Percentiles rank a stretch among this genome's conserved stretches.
Conservation (phyloP, 2,888 invertebrate species). For the Parthenolecanium corni region DNA sequence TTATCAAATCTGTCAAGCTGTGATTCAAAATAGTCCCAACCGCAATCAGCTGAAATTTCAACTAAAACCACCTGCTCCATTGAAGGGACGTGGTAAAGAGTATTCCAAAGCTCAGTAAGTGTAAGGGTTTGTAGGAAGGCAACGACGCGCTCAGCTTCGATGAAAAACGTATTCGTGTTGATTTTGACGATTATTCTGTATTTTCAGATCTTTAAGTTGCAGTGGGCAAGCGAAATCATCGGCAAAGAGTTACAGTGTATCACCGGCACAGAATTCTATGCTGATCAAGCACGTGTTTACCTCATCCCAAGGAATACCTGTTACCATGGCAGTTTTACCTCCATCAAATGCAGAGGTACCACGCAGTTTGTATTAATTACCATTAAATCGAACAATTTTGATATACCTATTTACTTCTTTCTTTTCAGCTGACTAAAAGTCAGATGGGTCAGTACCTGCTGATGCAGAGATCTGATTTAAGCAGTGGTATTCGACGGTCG, state of each 20-base stretch:
- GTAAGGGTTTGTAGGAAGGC: too few species aligned
- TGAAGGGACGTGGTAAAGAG: slow-evolving; percentile 36
- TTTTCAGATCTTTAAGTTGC: not conserved
- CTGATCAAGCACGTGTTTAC: slow-evolving; percentile 51
- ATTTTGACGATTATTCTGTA: too few species aligned
- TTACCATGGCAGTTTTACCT: slow-evolving; percentile 46
- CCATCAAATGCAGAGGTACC: slow-evolving; percentile 34
- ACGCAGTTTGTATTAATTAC: too few species aligned
- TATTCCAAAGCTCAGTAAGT: slow-evolving; percentile 27
- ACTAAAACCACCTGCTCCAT: slow-evolving; percentile 70
- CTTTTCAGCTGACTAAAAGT: slow-evolving; percentile 48
- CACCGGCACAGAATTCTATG: slow-evolving; percentile 40
- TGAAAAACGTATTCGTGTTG: too few species aligned
- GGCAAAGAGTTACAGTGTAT: slow-evolving; percentile 9
- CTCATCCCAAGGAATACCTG: slow-evolving; percentile 46
- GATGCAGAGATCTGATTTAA: slow-evolving; percentile 59
- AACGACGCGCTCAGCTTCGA: too few species aligned
- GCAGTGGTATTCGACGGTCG: slow-evolving; percentile 62
- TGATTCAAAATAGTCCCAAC: slow-evolving; percentile 87
- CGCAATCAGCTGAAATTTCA: slow-evolving; percentile 75
- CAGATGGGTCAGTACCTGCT: slow-evolving; percentile 66
- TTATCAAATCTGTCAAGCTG: slow-evolving; percentile 74
- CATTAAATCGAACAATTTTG: too few species aligned
- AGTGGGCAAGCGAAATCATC: slow-evolving; percentile 8
- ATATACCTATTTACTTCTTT: not conserved